A percentile compares a stretch with the other conserved stretches of the same genome.
Evolutionary conservation across 2,113 vertebrate genomes (phyloP).

Genomic region (Rousettus leschenaultii): DNA sequence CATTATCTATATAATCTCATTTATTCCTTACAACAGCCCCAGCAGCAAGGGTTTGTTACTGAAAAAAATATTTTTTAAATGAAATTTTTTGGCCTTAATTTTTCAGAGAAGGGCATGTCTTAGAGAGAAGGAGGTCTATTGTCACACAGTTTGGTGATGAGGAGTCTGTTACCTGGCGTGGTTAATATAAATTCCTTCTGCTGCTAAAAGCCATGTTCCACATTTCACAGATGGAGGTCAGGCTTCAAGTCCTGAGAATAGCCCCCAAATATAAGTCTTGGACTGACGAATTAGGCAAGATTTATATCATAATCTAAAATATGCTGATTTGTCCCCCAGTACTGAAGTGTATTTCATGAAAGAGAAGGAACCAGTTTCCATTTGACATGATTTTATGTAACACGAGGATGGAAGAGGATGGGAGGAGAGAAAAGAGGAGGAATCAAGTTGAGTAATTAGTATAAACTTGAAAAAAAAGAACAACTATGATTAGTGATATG

Average conservation of each 20-base stretch:
- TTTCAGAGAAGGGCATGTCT: not conserved
- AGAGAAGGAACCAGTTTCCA: not conserved
- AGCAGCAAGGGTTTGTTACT: not conserved
- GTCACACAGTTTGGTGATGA: not conserved
- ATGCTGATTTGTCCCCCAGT: not conserved
- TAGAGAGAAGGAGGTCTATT: not conserved
- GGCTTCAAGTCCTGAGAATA: not conserved
- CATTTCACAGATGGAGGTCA: not conserved
- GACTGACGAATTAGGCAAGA: constrained; percentile 13
- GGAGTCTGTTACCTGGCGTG: not conserved
- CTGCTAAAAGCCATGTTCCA: not conserved
- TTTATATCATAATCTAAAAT: not conserved
- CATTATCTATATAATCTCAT: not conserved
- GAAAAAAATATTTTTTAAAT: not conserved
- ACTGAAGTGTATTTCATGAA: not conserved
- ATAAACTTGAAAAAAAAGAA: not conserved
- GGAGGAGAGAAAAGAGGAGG: fast-evolving
- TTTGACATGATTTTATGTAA: not conserved
- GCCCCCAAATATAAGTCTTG: not conserved
- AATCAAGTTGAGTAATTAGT: not conserved
- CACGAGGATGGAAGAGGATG: fast-evolving
- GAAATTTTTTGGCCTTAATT: not conserved
- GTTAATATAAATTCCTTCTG: not conserved
- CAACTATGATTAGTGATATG: not conserved
- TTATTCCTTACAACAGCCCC: not conserved